These are phyloP conservation scores for Melanchra persicariae DNA, from an alignment of 2,888 invertebrate species.

Conservation along the genomic window DNA sequence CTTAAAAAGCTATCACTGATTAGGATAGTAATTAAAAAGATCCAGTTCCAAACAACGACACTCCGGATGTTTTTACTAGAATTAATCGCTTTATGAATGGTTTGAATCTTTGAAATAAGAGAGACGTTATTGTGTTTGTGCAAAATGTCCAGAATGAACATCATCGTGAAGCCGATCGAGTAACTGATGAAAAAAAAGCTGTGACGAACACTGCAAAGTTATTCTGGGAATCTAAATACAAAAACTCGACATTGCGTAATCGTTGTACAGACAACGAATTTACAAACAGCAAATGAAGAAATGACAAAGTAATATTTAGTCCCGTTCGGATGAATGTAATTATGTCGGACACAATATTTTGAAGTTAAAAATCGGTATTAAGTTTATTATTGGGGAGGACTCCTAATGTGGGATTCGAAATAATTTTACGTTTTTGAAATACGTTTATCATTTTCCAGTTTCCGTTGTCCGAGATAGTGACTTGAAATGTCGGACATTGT, in stretches of 20 bases:
- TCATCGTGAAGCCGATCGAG: neutral
- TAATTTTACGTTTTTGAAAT: neutral
- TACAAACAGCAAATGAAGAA: neutral
- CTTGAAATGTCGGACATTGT: neutral
- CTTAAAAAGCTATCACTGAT: neutral
- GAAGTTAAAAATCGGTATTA: constrained; percentile 8
- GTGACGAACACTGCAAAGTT: neutral
- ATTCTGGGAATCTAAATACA: neutral
- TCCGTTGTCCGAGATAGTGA: neutral
- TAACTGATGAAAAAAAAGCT: neutral
- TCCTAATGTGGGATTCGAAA: neutral
- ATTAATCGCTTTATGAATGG: neutral
- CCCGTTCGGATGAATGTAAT: constrained; percentile 8
- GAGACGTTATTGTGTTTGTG: constrained; percentile 17
- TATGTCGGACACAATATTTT: constrained; percentile 6
- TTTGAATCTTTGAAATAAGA: constrained; percentile 18
- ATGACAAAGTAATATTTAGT: neutral
- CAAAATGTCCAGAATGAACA: neutral
- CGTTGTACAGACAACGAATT: neutral
- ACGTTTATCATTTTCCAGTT: neutral
- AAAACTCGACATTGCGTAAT: neutral
- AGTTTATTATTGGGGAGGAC: constrained; percentile 6
- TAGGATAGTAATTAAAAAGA: neutral
- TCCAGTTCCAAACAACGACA: constrained; percentile 29
- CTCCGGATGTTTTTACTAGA: neutral